These are phyloP conservation scores for Gadopsis marmoratus DNA, from an alignment of 2,797 vertebrate genomes.

Conservation along the genomic window DNA sequence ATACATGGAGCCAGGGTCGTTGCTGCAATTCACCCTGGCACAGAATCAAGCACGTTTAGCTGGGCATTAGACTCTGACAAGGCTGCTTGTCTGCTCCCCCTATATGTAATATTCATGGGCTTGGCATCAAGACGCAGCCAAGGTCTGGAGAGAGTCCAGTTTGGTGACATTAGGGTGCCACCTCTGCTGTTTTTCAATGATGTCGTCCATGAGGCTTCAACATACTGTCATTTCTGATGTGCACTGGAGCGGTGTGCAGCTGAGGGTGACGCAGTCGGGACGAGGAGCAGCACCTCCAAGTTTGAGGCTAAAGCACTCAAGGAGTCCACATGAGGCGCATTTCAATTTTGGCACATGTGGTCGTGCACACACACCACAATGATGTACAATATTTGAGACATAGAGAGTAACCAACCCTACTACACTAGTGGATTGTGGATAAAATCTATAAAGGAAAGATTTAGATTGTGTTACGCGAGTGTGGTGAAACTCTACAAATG, in stretches of 20 bases:
- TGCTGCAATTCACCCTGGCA: constrained; percentile 41
- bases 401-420: not conserved
- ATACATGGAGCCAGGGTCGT: constrained; percentile 7
- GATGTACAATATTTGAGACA: not conserved
- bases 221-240: constrained; percentile 55
- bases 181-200: constrained; percentile 52
- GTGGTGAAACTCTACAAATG: not conserved
- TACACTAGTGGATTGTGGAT: not conserved
- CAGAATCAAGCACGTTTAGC: constrained; percentile 50
- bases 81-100: constrained; percentile 43
- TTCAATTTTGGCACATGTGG: constrained; percentile 20
- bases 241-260: constrained; percentile 41
- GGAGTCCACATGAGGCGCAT: constrained; percentile 24
- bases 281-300: constrained; percentile 35
- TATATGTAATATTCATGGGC: constrained; percentile 66
- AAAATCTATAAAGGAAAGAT: not conserved
- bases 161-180: constrained; percentile 51
- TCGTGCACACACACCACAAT: not conserved
- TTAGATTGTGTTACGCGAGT: not conserved
- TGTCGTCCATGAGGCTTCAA: constrained; percentile 44
- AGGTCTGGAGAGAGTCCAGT: constrained; percentile 52
- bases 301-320: constrained; percentile 3
- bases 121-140: constrained; percentile 35
- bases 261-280: constrained; percentile 16
- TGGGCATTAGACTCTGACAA: constrained; percentile 47